Evolutionary conservation across 2,888 invertebrate species (phyloP), one percentile per base, ranked within the genome.

Genomic region (Anticlea derivata): DNA sequence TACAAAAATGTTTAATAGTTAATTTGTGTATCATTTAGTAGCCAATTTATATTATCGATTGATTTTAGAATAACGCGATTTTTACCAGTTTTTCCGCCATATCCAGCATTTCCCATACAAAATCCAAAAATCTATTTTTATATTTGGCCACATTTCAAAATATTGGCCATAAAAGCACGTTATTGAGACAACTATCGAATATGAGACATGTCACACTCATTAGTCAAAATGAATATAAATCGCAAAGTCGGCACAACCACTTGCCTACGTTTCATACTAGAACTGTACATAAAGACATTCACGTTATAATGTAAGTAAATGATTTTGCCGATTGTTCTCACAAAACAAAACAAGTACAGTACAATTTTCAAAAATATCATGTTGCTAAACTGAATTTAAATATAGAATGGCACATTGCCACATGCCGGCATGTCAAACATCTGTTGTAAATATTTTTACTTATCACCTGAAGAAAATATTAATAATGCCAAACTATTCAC

Each of bases 331-430:
- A 20, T 31, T 17, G 11, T 23, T 27, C 20, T 29, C 20, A 7
- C 20, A 34, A 17, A 33, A 33, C 5, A 13, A 30, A 12, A 24
- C n/a, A 24, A 26, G 11, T 5, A 13, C 41, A 39, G 0, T 10
- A n/a, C n/a, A n/a, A 24, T 34, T 35, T 22, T 27, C 12, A 7
- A 12, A 44, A 26, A 38, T 23, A 43, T 23, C n/a, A 34, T 7
- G 12, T 10, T 20, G 12, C n/a, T 12, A 13, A 30, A 41, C 11
- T 31, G 31, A 30, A 40, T 47, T 47, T 35, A 33, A 8, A 44
- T 12, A 37, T 43, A 34, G 26, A 45, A 41, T 50, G 50, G 51
- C 51, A 52, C 30, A 30, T 37, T 40, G 40, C 48, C 43, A 34
- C 2, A 55, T 30, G 35, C 8, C 17, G 8, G 8, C 31, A 11